Conservation (phyloP, 1,140 invertebrate genomes). For the Saccostrea glomerata region DNA sequence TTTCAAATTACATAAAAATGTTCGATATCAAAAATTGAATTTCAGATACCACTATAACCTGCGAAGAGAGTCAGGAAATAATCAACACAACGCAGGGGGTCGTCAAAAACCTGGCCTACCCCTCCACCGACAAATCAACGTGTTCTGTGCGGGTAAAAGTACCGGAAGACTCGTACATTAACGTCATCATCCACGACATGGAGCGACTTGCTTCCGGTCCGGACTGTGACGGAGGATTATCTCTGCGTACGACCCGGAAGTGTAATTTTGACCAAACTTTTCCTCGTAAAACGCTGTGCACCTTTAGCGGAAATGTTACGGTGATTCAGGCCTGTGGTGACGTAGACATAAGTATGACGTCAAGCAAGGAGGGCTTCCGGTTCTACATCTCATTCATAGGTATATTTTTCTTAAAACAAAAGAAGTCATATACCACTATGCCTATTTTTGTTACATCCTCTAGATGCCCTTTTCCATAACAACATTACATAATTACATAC, state of each 20-base stretch:
- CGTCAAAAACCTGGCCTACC: not conserved
- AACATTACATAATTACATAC: too few species aligned
- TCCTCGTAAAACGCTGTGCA: not conserved
- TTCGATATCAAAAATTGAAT: not conserved
- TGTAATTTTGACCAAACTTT: slow-evolving; percentile 27
- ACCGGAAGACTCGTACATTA: not conserved
- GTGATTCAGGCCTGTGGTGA: slow-evolving; percentile 13
- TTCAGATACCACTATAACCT: not conserved
- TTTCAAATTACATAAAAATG: too few species aligned
- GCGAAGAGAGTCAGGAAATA: not conserved
- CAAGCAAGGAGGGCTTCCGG: slow-evolving; percentile 15
- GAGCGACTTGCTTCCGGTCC: not conserved
- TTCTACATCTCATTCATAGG: slow-evolving; percentile 24
- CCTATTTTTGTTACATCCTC: too few species aligned
- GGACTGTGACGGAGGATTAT: not conserved
- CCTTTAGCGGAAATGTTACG: slow-evolving; percentile 1
- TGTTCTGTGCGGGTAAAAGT: not conserved
- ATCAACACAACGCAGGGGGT: not conserved
- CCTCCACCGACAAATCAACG: not conserved
- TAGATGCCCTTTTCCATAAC: too few species aligned
- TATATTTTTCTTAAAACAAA: not conserved
- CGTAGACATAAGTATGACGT: not conserved
- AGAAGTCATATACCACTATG: too few species aligned
- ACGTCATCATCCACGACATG: slow-evolving; percentile 27
- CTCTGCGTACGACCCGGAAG: not conserved